Conservation (phyloP, 2,113 vertebrate genomes). For the Thunnus thynnus region DNA sequence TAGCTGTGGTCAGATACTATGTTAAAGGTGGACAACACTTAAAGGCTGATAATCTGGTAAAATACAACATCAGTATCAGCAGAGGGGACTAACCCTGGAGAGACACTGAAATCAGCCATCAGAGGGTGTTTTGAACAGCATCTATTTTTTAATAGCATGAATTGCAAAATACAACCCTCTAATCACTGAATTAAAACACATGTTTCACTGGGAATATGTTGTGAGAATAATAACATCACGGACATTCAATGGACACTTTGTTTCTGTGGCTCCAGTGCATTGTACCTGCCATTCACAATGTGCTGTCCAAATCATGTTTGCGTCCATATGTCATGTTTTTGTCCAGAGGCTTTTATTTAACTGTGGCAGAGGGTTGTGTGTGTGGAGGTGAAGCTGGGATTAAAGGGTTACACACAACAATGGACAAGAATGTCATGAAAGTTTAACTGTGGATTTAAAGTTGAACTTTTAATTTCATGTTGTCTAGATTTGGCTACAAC, state of each 20-base stretch:
- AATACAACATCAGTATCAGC: not conserved
- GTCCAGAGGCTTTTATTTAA: not conserved
- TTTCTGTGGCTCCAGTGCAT: too few relatives aligned
- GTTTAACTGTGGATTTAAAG: not conserved
- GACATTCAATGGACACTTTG: too few relatives aligned
- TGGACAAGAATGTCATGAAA: not conserved
- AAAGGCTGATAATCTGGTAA: constrained; percentile 22
- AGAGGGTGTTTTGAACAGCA: not conserved
- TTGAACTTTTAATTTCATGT: not conserved
- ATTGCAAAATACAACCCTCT: not conserved
- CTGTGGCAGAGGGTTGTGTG: too few relatives aligned
- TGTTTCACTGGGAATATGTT: too few relatives aligned
- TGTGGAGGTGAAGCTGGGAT: not conserved
- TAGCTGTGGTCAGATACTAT: not conserved
- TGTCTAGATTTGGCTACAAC: not conserved
- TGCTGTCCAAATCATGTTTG: not conserved
- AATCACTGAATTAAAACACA: not conserved
- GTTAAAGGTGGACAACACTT: not conserved
- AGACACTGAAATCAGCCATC: not conserved
- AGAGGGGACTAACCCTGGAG: not conserved
- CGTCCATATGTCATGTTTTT: not conserved
- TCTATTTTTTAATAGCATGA: not conserved
- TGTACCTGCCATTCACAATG: too few relatives aligned
- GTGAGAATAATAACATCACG: not conserved
- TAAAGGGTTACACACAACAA: not conserved